A percentile compares a stretch with the other conserved stretches of the same genome.
Evolutionary conservation across 2,797 vertebrate species (phyloP).

Genomic region (Bradypodion pumilum): DNA sequence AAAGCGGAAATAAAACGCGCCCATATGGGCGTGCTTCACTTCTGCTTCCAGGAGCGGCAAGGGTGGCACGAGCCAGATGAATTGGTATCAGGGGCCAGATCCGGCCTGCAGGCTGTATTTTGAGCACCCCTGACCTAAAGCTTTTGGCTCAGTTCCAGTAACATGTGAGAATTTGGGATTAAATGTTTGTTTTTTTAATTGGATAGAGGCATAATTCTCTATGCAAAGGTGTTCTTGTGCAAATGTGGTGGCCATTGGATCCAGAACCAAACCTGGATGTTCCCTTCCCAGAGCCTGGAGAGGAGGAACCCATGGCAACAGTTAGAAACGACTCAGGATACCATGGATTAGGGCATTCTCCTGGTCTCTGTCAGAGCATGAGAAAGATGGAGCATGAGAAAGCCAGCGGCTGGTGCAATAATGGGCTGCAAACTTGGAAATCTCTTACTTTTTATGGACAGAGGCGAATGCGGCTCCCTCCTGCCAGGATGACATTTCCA

Average conservation of each 20-base stretch:
- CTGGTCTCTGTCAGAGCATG: no score
- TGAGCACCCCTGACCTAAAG: no score
- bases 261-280: neutral
- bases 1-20: no score
- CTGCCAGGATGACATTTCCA: slow-evolving; percentile 73
- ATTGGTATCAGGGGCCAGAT: no score
- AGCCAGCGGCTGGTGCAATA: slow-evolving; percentile 49
- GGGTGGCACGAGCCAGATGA: no score
- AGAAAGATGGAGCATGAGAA: fast-evolving
- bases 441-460: slow-evolving; percentile 67
- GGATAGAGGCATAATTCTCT: neutral
- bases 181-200: neutral
- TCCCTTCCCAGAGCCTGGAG: no score
- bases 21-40: no score
- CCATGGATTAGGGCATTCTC: no score
- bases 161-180: neutral
- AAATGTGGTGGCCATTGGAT: neutral
- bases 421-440: slow-evolving; percentile 73
- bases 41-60: no score
- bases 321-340: no score
- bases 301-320: no score
- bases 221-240: neutral
- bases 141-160: neutral
- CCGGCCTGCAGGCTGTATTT: no score
- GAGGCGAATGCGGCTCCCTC: slow-evolving; percentile 72